Evolutionary conservation across 2,797 vertebrate species (phyloP).

Genomic region (Clarias laeviceps): DNA sequence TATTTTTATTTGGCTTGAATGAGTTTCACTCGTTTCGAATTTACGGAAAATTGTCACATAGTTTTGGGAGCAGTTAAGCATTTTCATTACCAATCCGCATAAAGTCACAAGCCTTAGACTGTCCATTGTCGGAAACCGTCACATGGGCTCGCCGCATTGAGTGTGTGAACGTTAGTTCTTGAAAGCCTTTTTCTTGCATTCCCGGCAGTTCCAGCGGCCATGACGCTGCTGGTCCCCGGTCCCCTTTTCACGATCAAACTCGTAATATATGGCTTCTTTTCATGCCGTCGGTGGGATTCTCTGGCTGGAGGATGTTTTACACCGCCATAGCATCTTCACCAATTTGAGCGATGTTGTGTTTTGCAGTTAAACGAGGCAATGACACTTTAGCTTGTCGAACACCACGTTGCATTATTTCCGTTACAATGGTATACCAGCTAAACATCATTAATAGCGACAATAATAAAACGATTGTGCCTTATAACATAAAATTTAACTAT

Average conservation of each 20-base stretch:
- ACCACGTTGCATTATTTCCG: not conserved
- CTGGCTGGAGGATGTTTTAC: not conserved
- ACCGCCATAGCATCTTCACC: no score
- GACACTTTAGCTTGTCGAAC: not conserved
- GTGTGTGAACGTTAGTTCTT: no score
- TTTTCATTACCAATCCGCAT: not conserved
- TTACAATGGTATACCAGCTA: not conserved
- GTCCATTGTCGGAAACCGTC: constrained; percentile 78
- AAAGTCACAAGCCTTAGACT: not conserved
- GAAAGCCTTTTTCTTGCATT: constrained; percentile 90
- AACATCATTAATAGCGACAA: not conserved
- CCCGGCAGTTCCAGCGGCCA: constrained; percentile 87
- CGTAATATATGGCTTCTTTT: constrained; percentile 86
- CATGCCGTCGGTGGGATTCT: not conserved
- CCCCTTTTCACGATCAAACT: constrained; percentile 91
- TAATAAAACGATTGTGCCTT: not conserved
- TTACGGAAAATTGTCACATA: not conserved
- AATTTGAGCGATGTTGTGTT: not conserved
- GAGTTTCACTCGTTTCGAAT: not conserved
- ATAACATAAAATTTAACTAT: not conserved
- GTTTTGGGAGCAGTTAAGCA: no score
- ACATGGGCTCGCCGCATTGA: constrained; percentile 74
- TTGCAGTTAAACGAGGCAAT: not conserved
- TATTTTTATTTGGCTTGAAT: not conserved
- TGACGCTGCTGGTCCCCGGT: constrained; percentile 86